Evolutionary conservation across 2,113 vertebrate species (phyloP).

Genomic region (Herpetotheres cachinnans): DNA sequence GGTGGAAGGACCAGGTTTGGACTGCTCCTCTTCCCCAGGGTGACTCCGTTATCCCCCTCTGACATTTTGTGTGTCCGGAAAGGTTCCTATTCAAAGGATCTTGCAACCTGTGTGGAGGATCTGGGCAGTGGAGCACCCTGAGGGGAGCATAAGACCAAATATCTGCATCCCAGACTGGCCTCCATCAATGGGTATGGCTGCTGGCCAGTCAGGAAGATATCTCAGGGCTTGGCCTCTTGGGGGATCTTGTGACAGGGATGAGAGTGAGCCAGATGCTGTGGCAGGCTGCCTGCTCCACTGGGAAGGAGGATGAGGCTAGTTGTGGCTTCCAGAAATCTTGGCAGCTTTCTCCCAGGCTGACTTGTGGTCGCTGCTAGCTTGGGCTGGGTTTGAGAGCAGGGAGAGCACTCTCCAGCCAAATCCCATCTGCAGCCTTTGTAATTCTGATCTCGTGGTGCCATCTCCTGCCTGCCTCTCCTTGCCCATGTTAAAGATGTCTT

Average conservation of each 20-base stretch:
- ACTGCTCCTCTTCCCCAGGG: background rate
- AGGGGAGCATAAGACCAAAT: background rate
- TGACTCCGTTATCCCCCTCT: background rate
- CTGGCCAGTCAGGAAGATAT: background rate
- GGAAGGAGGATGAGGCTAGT: background rate
- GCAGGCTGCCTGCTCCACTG: background rate
- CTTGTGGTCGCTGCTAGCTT: background rate
- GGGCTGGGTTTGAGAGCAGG: background rate
- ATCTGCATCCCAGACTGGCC: background rate
- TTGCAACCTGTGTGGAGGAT: background rate
- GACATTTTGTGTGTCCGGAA: background rate
- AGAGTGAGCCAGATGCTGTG: background rate
- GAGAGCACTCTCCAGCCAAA: background rate
- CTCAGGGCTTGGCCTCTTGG: background rate
- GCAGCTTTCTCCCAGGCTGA: background rate
- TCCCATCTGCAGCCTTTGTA: background rate
- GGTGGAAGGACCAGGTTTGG: background rate
- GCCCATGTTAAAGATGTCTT: background rate
- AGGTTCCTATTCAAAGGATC: background rate
- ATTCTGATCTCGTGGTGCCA: constrained; percentile 41
- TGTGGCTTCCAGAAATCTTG: background rate
- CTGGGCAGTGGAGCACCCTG: background rate
- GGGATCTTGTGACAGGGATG: background rate
- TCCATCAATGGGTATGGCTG: background rate
- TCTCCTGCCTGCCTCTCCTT: constrained; percentile 36